These are phyloP conservation scores for Andrena praecox DNA, from an alignment of 2,888 invertebrate species.

Conservation along the genomic window DNA sequence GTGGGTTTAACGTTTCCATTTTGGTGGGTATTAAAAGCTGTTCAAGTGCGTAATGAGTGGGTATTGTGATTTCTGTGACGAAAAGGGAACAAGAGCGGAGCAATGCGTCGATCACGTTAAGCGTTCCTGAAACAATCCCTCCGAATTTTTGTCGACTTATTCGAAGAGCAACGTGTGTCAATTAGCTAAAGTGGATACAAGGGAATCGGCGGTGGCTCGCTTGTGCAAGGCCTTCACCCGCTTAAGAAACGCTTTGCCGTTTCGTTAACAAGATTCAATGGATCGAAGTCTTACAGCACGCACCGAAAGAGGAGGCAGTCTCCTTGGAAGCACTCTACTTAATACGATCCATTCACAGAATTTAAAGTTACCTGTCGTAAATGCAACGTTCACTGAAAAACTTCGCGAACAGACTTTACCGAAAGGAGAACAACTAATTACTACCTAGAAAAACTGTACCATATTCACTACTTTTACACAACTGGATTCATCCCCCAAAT, in stretches of 20 bases:
- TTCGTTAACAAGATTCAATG: conserved; percentile 21
- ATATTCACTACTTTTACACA: too few species aligned
- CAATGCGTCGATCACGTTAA: too few species aligned
- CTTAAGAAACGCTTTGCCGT: conserved; percentile 10
- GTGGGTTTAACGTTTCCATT: neutral
- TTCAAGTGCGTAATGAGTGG: neutral
- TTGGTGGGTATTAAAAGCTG: neutral
- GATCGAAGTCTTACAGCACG: conserved; percentile 6
- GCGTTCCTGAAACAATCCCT: neutral
- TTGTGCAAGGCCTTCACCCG: neutral
- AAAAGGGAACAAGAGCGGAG: too few species aligned
- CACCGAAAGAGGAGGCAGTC: neutral
- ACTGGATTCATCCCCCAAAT: too few species aligned
- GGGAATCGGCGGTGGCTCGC: conserved; percentile 4
- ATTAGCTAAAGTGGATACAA: conserved; percentile 27
- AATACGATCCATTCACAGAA: neutral
- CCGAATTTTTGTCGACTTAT: neutral
- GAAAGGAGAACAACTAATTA: too few species aligned
- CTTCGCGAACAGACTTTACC: too few species aligned
- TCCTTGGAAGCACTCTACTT: neutral
- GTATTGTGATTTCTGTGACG: neutral
- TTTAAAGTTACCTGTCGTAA: too few species aligned
- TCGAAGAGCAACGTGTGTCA: neutral
- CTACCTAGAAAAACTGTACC: too few species aligned
- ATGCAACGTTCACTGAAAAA: too few species aligned